Conservation (phyloP, 2,888 invertebrate genomes). For the Taphrorychus bicolor region DNA sequence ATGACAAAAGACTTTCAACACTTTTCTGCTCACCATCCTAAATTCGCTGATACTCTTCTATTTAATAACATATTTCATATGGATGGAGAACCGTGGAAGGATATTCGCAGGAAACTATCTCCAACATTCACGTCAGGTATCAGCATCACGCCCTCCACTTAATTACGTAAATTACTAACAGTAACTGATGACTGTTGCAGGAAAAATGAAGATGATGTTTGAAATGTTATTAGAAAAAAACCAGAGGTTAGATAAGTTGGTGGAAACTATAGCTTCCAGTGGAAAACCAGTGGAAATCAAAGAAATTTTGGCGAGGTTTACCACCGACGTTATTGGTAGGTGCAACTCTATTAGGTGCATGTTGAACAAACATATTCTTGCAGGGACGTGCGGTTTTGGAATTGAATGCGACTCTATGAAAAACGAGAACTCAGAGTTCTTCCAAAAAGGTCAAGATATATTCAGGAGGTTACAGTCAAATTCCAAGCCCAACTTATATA, state of each 20-base stretch:
- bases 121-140: conserved; percentile 71
- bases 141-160: no score
- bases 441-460: conserved; percentile 19
- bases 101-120: conserved; percentile 51
- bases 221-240: conserved; percentile 65
- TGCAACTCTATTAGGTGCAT: no score
- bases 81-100: conserved; percentile 56
- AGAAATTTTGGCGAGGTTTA: conserved; percentile 63
- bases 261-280: conserved; percentile 51
- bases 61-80: conserved; percentile 48
- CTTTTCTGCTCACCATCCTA: conserved; percentile 25
- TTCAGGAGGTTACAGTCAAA: conserved; percentile 6
- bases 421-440: conserved; percentile 46
- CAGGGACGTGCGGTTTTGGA: conserved; percentile 62
- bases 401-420: conserved; percentile 64
- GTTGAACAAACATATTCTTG: not conserved
- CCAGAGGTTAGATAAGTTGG: conserved; percentile 60
- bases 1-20: conserved; percentile 23
- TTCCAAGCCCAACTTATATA: no score
- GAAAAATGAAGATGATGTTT: conserved; percentile 71
- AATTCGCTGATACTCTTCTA: conserved; percentile 49
- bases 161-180: not conserved
- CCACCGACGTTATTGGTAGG: conserved; percentile 66
- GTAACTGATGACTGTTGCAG: not conserved
- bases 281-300: conserved; percentile 47